Base-by-base conservation (phyloP, 2,888 invertebrate genomes). In the Dione juno region DNA sequence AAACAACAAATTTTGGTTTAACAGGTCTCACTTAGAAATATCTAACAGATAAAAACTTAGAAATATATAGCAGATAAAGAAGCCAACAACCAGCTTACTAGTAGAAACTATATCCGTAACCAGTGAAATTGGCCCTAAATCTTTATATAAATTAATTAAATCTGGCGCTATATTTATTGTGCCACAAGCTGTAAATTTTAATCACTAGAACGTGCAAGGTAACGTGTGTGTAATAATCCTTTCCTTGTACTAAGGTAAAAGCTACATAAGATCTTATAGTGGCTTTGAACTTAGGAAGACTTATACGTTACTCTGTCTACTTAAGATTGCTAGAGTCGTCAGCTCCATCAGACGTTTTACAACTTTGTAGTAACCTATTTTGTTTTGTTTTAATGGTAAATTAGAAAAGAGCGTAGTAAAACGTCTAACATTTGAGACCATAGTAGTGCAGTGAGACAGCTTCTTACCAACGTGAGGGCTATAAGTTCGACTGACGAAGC, bases 221-320 rank as follows among this genome's bases (percentile, higher is more conserved):
- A 61, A 16, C 28, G 45, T 45, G 61, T 45, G 28, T 28, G n/a
- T 59, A 59, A 43, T 59, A 45, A 61, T 43, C 59, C 28, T 35
- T 61, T 35, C 5, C 61, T 6, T 61, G 61, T 14, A 40, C 57
- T 57, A 6, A 16, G 28, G 43, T n/a, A 35, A 8, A 35, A 28
- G 61, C 45, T 61, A 28, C 10, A 10, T 35, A 45, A 61, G n/a
- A 61, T 59, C 59, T 43, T 41, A 59, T 40, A 59, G 21, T 11
- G n/a, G 61, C 11, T 45, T 61, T n/a, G n/a, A 61, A 61, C n/a
- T 61, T 35, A 16, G n/a, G 43, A 61, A 61, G 45, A 28, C 61
- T 61, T 61, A 54, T 5, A 40, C 37, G 7, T 57, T 57, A 57
- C 57, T 16, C n/a, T 57, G 57, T 57, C 2, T 19, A 37, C 37